These are phyloP conservation scores for Drosophila borealis DNA, from an alignment of 2,888 invertebrate species.

Conservation along the genomic window DNA sequence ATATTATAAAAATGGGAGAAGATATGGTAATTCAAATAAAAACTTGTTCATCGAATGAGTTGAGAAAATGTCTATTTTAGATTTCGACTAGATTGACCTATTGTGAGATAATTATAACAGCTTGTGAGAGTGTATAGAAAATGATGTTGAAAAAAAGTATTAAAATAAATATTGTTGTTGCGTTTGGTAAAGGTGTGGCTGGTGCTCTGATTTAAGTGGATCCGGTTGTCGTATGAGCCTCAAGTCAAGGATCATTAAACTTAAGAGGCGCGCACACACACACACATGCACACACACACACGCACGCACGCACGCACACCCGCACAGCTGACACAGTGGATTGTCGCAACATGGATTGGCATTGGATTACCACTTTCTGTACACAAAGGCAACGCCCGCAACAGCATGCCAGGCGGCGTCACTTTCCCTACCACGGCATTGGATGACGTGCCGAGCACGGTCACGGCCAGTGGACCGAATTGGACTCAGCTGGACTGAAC, in stretches of 20 bases:
- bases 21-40: too few relatives aligned
- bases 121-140: background rate
- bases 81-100: too few relatives aligned
- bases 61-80: too few relatives aligned
- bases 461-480: slow-evolving; percentile 46
- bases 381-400: slow-evolving; percentile 49
- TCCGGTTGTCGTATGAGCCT: slow-evolving; percentile 51
- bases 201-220: slow-evolving; percentile 39
- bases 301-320: slow-evolving; percentile 17
- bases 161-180: background rate
- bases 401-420: slow-evolving; percentile 18
- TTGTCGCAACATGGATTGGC: slow-evolving; percentile 33
- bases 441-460: slow-evolving; percentile 49
- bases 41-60: too few relatives aligned
- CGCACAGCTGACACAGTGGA: slow-evolving; percentile 33
- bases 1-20: too few relatives aligned
- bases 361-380: slow-evolving; percentile 57
- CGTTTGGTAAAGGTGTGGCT: background rate
- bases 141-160: background rate
- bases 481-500: background rate
- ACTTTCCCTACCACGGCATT: slow-evolving; percentile 56
- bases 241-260: slow-evolving; percentile 80
- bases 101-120: too few relatives aligned
- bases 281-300: slow-evolving; percentile 2
- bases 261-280: slow-evolving; percentile 32